Conservation (phyloP, 2,113 vertebrate genomes). For the Verasper variegatus region DNA sequence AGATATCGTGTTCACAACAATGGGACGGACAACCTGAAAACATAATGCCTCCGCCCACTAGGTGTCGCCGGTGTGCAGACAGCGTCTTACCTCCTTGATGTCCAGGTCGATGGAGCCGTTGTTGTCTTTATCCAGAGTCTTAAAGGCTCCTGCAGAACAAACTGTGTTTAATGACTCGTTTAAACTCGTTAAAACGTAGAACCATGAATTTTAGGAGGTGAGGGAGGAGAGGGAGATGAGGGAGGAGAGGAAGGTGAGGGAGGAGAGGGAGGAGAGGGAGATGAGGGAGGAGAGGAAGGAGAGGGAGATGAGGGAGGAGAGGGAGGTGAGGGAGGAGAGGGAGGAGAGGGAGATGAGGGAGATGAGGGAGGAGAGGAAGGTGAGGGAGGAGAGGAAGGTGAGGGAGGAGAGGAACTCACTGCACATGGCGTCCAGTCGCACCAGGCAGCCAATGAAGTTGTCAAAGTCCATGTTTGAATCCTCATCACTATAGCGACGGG, state of each 20-base stretch:
- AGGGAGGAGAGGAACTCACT: slow-evolving; percentile 76
- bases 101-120: slow-evolving; percentile 85
- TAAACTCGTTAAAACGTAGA: no score
- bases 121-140: slow-evolving; percentile 86
- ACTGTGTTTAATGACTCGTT: background rate
- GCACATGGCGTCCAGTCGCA: slow-evolving; percentile 95
- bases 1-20: no score
- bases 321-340: background rate
- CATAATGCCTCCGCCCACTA: no score
- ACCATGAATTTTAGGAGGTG: no score
- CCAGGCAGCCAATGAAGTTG: slow-evolving; percentile 91
- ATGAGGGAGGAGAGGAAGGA: no score
- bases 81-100: slow-evolving; percentile 85
- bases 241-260: background rate
- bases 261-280: no score
- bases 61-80: no score
- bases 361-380: no score
- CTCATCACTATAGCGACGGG: slow-evolving; percentile 86
- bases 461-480: slow-evolving; percentile 91
- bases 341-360: no score
- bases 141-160: slow-evolving; percentile 86
- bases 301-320: background rate
- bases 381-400: background rate
- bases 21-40: no score
- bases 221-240: background rate